Evolutionary conservation across 1,140 invertebrate species (phyloP).

Genomic region (Muscidifurax raptorellus): DNA sequence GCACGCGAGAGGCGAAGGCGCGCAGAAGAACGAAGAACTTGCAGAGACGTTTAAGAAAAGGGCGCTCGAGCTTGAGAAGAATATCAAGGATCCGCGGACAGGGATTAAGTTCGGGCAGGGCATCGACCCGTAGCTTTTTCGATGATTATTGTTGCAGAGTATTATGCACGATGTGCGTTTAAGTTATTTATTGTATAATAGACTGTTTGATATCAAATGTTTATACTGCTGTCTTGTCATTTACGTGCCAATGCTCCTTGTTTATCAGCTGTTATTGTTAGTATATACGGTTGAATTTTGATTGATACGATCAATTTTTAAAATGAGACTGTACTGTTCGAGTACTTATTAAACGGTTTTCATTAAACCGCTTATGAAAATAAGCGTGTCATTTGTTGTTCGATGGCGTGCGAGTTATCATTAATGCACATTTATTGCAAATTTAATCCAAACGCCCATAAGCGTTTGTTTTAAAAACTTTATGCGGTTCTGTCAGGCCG

Average conservation of each 20-base stretch:
- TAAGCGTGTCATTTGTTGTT: no score
- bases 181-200: conserved; percentile 32
- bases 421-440: no score
- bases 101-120: conserved; percentile 83
- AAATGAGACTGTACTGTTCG: no score
- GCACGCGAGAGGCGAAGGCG: conserved; percentile 85
- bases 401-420: no score
- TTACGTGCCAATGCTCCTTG: neutral
- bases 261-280: neutral
- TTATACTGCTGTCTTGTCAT: neutral
- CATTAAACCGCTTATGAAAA: no score
- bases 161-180: neutral
- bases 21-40: conserved; percentile 81
- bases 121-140: conserved; percentile 53
- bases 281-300: no score
- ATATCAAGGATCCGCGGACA: conserved; percentile 77
- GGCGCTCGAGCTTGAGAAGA: conserved; percentile 82
- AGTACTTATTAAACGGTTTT: no score
- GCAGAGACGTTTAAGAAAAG: conserved; percentile 84
- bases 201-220: conserved; percentile 3
- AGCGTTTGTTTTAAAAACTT: no score
- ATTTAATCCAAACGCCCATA: no score
- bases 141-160: neutral
- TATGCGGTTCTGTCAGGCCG: no score
- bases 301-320: no score